Evolutionary conservation across 2,113 vertebrate species (phyloP).

Genomic region (Gymnogyps californianus): DNA sequence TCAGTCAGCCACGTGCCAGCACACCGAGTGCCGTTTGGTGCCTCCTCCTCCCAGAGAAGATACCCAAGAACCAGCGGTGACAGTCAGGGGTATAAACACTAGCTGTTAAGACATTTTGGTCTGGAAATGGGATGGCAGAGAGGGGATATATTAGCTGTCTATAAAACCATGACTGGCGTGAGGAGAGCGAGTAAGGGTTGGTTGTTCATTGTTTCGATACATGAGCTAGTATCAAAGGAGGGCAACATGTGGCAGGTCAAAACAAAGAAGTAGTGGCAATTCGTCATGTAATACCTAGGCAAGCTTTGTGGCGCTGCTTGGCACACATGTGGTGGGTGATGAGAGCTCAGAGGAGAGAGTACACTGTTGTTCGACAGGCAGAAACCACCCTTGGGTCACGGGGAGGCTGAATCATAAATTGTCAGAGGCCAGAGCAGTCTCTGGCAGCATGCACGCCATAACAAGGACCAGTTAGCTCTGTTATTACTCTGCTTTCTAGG

Average conservation of each 20-base stretch:
- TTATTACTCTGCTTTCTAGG: not conserved
- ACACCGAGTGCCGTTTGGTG: fast-evolving
- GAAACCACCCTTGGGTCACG: not conserved
- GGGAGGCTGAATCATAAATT: not conserved
- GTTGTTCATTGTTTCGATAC: fast-evolving
- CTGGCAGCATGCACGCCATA: fast-evolving
- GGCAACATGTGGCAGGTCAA: not conserved
- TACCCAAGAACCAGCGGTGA: not conserved
- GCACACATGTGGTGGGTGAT: not conserved
- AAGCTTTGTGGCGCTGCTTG: not conserved
- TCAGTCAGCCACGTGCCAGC: fast-evolving
- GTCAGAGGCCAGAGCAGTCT: not conserved
- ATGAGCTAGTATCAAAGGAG: not conserved
- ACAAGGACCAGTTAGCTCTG: not conserved
- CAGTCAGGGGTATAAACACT: too few relatives aligned
- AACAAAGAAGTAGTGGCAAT: not conserved
- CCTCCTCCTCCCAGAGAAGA: not conserved
- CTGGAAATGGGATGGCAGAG: not conserved
- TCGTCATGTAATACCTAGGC: not conserved
- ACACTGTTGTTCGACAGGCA: not conserved
- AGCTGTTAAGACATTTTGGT: fast-evolving
- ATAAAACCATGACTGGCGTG: not conserved
- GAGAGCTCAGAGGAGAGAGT: not conserved
- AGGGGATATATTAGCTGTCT: not conserved
- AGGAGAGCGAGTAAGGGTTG: not conserved